Evolutionary conservation across 1,140 invertebrate species (phyloP).

Genomic region (Drosophila nigromelanica): DNA sequence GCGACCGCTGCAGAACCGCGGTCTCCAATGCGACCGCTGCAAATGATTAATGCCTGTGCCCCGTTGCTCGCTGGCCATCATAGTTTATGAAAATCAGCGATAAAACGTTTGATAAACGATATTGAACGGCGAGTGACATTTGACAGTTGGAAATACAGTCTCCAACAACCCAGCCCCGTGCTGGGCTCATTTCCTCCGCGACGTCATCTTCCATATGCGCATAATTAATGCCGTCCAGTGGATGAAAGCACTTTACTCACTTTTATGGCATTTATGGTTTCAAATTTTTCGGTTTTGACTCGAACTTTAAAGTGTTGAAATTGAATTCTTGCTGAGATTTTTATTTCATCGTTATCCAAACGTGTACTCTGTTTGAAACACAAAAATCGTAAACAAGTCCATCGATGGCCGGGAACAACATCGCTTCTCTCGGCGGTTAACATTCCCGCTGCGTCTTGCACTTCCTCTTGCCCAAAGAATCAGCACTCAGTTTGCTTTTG

Average conservation of each 20-base stretch:
- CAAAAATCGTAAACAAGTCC: slow-evolving; percentile 72
- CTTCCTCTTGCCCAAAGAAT: slow-evolving; percentile 23
- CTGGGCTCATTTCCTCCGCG: slow-evolving; percentile 5
- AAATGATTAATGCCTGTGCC: slow-evolving; percentile 61
- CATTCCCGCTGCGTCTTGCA: neutral
- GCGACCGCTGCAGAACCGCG: slow-evolving; percentile 37
- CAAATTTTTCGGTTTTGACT: slow-evolving; percentile 31
- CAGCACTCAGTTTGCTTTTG: slow-evolving; percentile 13
- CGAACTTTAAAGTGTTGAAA: slow-evolving; percentile 68
- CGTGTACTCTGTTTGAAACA: slow-evolving; percentile 43
- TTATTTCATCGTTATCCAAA: slow-evolving; percentile 22
- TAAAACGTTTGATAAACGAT: slow-evolving; percentile 65
- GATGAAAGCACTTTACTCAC: slow-evolving; percentile 33
- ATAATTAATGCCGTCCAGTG: slow-evolving; percentile 26
- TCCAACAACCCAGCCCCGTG: neutral
- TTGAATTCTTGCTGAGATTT: slow-evolving; percentile 65
- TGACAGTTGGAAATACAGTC: slow-evolving; percentile 52
- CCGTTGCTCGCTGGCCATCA: slow-evolving; percentile 42
- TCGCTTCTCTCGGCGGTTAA: slow-evolving; percentile 1
- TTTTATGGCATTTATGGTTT: slow-evolving; percentile 63
- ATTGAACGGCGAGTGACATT: slow-evolving; percentile 62
- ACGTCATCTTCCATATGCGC: slow-evolving; percentile 34
- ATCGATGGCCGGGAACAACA: slow-evolving; percentile 15
- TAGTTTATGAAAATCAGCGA: slow-evolving; percentile 50
- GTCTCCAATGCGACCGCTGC: slow-evolving; percentile 43